Conservation (phyloP, 2,797 vertebrate species). For the Enteromius paludinosus region DNA sequence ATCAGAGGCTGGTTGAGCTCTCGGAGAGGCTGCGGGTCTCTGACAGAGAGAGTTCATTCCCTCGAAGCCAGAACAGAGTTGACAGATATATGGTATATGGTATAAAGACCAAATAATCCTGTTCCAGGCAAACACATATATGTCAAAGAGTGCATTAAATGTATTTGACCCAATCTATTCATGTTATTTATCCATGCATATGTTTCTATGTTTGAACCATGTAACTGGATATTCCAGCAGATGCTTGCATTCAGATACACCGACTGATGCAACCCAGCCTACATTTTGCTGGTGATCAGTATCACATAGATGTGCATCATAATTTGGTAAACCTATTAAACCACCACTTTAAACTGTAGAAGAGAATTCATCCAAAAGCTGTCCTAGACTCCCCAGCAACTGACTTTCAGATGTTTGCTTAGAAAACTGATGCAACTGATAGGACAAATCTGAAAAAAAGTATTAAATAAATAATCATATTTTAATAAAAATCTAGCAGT, state of each 20-base stretch:
- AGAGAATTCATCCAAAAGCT: not conserved
- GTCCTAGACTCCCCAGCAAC: not conserved
- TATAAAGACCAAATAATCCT: not conserved
- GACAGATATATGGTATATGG: conserved; percentile 20
- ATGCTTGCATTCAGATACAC: not conserved
- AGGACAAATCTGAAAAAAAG: not conserved
- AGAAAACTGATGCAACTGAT: not conserved
- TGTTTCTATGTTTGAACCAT: not conserved
- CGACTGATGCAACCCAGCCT: not conserved
- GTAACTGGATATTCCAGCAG: not conserved
- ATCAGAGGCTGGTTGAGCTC: conserved; percentile 66
- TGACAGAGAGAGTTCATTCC: not conserved
- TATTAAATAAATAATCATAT: not conserved
- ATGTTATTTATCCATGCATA: not conserved
- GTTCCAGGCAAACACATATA: not conserved
- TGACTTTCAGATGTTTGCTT: not conserved
- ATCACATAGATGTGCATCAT: not conserved
- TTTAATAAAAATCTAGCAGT: not conserved
- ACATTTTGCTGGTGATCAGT: not conserved
- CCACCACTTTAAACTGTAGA: not conserved
- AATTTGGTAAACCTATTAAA: not conserved
- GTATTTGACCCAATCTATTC: not conserved
- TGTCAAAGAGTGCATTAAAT: not conserved
- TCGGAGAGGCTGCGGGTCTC: conserved; percentile 1
- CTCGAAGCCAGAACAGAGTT: not conserved